These are phyloP conservation scores for Elmis aenea DNA, from an alignment of 2,888 invertebrate genomes.

Conservation along the genomic window DNA sequence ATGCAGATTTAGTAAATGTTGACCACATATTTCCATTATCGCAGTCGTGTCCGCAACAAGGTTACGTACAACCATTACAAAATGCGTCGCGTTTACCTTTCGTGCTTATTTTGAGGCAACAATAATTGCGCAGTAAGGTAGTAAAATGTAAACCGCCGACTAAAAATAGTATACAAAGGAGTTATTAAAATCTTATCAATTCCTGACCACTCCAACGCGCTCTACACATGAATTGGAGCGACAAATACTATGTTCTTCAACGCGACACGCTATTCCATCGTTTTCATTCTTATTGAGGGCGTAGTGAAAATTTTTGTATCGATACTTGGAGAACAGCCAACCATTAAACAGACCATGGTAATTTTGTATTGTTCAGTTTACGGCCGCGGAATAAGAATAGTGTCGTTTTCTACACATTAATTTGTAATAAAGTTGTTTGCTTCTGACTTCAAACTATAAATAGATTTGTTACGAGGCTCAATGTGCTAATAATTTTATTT, in stretches of 20 bases:
- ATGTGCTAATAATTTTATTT: too few species aligned
- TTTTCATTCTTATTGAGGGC: slow-evolving; percentile 1
- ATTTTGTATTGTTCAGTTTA: slow-evolving; percentile 33
- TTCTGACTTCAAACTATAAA: slow-evolving; percentile 14
- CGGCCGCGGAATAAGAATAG: slow-evolving; percentile 24
- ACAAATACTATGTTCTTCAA: slow-evolving; percentile 3
- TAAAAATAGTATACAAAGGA: slow-evolving; percentile 15
- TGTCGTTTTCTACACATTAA: slow-evolving; percentile 29
- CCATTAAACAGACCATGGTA: slow-evolving; percentile 32
- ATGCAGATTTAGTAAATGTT: neutral
- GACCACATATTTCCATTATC: slow-evolving; percentile 6
- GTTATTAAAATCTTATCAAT: slow-evolving; percentile 23
- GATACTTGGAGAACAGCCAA: slow-evolving; percentile 6
- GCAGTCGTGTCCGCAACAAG: slow-evolving; percentile 4
- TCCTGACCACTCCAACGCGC: slow-evolving; percentile 27
- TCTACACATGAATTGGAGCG: slow-evolving; percentile 4
- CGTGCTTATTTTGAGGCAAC: too few species aligned
- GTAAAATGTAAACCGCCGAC: too few species aligned
- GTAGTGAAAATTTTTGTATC: slow-evolving; percentile 3
- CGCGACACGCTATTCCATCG: neutral
- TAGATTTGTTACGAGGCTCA: slow-evolving; percentile 8
- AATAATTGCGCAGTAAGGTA: too few species aligned
- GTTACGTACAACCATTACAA: too few species aligned
- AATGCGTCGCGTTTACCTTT: too few species aligned
- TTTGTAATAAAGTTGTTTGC: slow-evolving; percentile 22